Evolutionary conservation across 2,113 vertebrate species (phyloP).

Genomic region (mouse (Mus musculus)): DNA sequence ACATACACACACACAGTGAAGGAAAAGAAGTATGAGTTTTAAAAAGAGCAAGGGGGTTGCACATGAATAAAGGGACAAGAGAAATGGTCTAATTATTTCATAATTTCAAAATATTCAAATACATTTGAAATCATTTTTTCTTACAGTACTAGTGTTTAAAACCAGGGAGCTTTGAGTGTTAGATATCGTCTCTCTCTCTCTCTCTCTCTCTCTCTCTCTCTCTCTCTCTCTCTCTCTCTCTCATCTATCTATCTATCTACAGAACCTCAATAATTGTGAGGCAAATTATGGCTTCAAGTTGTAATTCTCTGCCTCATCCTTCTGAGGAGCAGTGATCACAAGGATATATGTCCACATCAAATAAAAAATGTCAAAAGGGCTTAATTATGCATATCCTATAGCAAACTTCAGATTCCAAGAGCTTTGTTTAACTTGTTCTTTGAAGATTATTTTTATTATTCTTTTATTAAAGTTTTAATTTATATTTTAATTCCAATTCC

Average conservation of each 20-base stretch:
- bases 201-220: not conserved
- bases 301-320: not conserved
- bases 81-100: not conserved
- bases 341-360: not conserved
- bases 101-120: not conserved
- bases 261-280: not conserved
- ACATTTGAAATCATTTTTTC: not conserved
- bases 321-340: not conserved
- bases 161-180: not conserved
- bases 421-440: not conserved
- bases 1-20: not conserved
- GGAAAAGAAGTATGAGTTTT: not conserved
- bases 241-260: not conserved
- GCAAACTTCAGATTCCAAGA: not conserved
- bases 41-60: not conserved
- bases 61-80: not conserved
- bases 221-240: not conserved
- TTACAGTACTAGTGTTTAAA: not conserved
- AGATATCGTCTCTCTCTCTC: not conserved
- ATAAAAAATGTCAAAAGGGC: not conserved
- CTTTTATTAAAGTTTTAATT: not conserved
- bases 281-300: not conserved
- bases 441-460: not conserved
- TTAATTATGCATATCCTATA: not conserved
- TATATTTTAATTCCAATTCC: not conserved